These are phyloP conservation scores for Lophura swinhoii DNA, from an alignment of 2,797 vertebrate species.

Conservation along the genomic window DNA sequence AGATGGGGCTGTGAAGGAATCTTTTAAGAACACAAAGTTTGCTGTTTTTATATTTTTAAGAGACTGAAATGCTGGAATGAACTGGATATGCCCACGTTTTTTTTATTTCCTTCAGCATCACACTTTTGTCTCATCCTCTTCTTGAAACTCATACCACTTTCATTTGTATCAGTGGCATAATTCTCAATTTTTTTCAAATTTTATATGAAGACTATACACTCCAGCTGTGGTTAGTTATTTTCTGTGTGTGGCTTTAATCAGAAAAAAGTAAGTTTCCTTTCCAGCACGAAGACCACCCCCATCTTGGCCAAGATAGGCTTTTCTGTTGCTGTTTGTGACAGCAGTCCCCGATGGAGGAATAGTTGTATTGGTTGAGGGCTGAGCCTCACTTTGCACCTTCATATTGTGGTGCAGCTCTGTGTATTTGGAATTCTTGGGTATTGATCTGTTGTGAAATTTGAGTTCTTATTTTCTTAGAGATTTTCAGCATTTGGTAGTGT, in stretches of 20 bases:
- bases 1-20: neutral
- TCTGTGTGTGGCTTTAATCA: neutral
- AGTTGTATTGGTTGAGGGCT: neutral
- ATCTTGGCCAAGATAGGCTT: neutral
- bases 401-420: neutral
- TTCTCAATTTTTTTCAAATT: neutral
- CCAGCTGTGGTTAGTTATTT: neutral
- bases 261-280: neutral
- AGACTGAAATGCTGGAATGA: neutral
- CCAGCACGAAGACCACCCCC: neutral
- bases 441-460: neutral
- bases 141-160: neutral
- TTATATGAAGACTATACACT: neutral
- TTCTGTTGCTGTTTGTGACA: neutral
- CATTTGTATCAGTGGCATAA: neutral
- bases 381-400: neutral
- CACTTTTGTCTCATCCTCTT: neutral
- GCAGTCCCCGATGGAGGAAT: fast-evolving
- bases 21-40: neutral
- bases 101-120: neutral
- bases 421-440: neutral
- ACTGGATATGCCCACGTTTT: neutral
- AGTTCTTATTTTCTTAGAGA: neutral
- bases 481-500: neutral
- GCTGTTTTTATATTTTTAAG: neutral